Percentiles rank a stretch among this genome's conserved stretches.
phyloP scores from a whole-genome alignment of 1,140 invertebrate genomes.

The Drosophila aff. region DNA sequence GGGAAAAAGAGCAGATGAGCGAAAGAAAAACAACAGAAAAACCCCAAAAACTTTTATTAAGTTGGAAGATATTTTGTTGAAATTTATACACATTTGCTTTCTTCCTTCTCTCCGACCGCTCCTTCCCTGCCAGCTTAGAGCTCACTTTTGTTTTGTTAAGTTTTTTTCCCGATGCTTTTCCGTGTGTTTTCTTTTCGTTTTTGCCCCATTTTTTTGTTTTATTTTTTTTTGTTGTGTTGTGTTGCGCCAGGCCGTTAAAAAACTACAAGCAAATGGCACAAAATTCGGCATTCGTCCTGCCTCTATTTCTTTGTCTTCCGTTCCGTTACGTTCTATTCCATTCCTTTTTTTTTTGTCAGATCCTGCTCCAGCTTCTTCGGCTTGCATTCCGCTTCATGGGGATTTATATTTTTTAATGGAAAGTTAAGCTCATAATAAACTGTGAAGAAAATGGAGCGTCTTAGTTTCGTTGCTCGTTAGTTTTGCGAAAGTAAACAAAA shows the following conservation, averaged over 20 bases:
- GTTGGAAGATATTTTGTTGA: slow-evolving; percentile 83
- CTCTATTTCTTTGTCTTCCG: slow-evolving; percentile 40
- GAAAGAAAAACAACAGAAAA: slow-evolving; percentile 54
- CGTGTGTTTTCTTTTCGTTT: slow-evolving; percentile 37
- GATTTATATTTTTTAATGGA: slow-evolving; percentile 83
- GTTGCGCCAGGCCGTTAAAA: slow-evolving; percentile 62
- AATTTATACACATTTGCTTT: slow-evolving; percentile 83
- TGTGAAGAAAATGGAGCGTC: slow-evolving; percentile 77
- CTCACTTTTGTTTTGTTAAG: slow-evolving; percentile 42
- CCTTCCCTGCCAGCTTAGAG: slow-evolving; percentile 29
- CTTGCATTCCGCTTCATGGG: slow-evolving; percentile 63
- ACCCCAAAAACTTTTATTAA: slow-evolving; percentile 80
- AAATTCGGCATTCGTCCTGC: slow-evolving; percentile 70
- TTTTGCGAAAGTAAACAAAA: slow-evolving; percentile 58
- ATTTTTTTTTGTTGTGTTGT: slow-evolving; percentile 35
- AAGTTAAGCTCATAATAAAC: slow-evolving; percentile 83
- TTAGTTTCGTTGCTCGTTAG: slow-evolving; percentile 66
- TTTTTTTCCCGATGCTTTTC: slow-evolving; percentile 37
- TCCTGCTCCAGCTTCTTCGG: slow-evolving; percentile 21
- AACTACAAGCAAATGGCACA: slow-evolving; percentile 69
- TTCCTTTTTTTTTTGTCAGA: slow-evolving; percentile 9
- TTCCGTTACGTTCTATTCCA: slow-evolving; percentile 4
- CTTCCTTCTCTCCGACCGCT: slow-evolving; percentile 8
- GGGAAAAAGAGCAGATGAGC: slow-evolving; percentile 40
- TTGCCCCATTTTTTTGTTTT: slow-evolving; percentile 40